Evolutionary conservation across 2,888 invertebrate species (phyloP).

Genomic region (Venusia cambrica): DNA sequence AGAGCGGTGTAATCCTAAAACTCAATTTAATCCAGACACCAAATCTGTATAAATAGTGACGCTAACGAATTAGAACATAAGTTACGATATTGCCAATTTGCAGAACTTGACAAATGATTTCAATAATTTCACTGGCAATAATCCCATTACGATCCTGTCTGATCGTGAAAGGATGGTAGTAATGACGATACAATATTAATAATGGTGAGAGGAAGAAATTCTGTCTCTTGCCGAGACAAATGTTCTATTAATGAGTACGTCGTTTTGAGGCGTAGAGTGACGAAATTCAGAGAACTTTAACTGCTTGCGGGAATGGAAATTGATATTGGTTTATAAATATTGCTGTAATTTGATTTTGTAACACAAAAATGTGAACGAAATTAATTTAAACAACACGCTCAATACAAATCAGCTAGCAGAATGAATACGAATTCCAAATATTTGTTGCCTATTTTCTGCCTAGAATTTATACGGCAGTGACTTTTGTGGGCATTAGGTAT

Average conservation of each 20-base stretch:
- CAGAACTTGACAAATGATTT: constrained; percentile 31
- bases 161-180: constrained; percentile 54
- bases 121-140: constrained; percentile 38
- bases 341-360: no score
- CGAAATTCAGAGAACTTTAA: constrained; percentile 7
- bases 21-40: no score
- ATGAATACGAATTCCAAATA: no score
- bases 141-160: constrained; percentile 54
- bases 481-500: no score
- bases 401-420: no score
- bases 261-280: constrained; percentile 39
- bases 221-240: constrained; percentile 69
- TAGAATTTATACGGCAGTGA: no score
- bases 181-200: constrained; percentile 66
- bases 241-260: constrained; percentile 73
- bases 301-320: no score
- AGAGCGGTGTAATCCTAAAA: no score
- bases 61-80: constrained; percentile 6
- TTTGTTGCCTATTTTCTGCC: no score
- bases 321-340: no score
- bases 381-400: not conserved
- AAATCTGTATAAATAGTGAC: no score
- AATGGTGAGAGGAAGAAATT: constrained; percentile 64
- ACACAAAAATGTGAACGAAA: constrained; percentile 1
- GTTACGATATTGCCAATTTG: constrained; percentile 12